A percentile compares a stretch with the other conserved stretches of the same genome.
Conservation (phyloP, 2,113 vertebrate genomes). For the Hyla sarda region DNA sequence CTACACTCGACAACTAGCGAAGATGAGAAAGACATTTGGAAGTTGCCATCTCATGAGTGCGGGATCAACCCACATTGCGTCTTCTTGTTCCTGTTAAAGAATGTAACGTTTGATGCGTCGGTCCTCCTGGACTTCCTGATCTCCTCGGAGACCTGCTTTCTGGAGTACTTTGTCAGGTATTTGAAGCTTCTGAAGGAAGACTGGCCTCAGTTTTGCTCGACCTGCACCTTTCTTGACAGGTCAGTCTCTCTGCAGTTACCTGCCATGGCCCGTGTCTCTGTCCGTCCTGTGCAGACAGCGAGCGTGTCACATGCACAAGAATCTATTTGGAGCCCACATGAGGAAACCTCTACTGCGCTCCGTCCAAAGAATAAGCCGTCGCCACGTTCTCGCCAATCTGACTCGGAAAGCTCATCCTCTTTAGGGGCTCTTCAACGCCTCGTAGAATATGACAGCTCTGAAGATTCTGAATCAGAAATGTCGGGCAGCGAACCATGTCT, state of each 20-base stretch:
- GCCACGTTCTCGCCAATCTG: neutral
- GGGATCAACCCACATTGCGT: slow-evolving; percentile 91
- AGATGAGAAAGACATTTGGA: slow-evolving; percentile 62
- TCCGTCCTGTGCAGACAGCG: neutral
- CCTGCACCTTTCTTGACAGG: slow-evolving; percentile 69
- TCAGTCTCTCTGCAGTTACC: neutral
- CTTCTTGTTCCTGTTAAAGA: slow-evolving; percentile 84
- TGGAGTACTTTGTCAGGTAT: slow-evolving; percentile 92
- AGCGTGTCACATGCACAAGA: neutral
- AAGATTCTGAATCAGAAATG: slow-evolving; percentile 79
- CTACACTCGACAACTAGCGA: neutral
- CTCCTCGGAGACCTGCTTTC: slow-evolving; percentile 92
- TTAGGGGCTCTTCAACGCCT: slow-evolving; percentile 69
- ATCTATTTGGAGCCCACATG: neutral
- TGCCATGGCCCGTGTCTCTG: neutral
- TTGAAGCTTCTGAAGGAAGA: slow-evolving; percentile 82
- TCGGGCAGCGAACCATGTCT: slow-evolving; percentile 49
- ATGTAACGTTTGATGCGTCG: slow-evolving; percentile 83
- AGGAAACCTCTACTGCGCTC: fast-evolving
- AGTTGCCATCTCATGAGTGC: slow-evolving; percentile 60
- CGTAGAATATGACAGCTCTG: slow-evolving; percentile 87
- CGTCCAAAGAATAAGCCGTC: neutral
- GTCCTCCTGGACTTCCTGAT: slow-evolving; percentile 94
- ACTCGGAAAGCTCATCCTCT: neutral
- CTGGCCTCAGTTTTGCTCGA: slow-evolving; percentile 73